phyloP scores from a whole-genome alignment of 2,888 invertebrate species.

The Rotaria macrura region DNA sequence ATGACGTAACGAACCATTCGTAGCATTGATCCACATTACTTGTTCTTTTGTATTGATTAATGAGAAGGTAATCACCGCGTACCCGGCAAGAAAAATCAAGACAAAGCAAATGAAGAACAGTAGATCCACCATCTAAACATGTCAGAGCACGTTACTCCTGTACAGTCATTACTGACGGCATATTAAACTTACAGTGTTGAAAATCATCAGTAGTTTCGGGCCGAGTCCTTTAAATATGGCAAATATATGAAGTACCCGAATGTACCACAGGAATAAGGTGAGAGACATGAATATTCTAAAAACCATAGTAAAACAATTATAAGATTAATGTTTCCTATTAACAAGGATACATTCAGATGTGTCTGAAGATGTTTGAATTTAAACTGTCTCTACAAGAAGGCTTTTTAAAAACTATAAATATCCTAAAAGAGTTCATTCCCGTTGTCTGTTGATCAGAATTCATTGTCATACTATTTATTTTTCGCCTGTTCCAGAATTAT shows the following conservation, averaged over 20 bases:
- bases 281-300: not conserved
- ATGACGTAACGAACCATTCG: not conserved
- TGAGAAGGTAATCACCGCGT: not conserved
- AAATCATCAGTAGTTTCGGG: not conserved
- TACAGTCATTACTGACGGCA: no score
- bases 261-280: not conserved
- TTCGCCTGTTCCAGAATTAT: no score
- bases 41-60: not conserved
- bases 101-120: not conserved
- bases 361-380: no score
- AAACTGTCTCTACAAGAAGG: no score
- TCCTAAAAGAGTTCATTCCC: not conserved
- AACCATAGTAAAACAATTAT: no score
- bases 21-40: not conserved
- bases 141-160: no score
- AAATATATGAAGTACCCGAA: not conserved
- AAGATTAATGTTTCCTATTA: no score
- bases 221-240: not conserved
- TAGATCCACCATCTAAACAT: not conserved
- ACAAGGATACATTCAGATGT: no score
- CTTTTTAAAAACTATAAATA: no score
- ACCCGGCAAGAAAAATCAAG: not conserved
- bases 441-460: no score
- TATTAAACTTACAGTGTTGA: not conserved
- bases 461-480: no score